phyloP scores from a whole-genome alignment of 2,888 invertebrate species.

The Dynastes tityus region DNA sequence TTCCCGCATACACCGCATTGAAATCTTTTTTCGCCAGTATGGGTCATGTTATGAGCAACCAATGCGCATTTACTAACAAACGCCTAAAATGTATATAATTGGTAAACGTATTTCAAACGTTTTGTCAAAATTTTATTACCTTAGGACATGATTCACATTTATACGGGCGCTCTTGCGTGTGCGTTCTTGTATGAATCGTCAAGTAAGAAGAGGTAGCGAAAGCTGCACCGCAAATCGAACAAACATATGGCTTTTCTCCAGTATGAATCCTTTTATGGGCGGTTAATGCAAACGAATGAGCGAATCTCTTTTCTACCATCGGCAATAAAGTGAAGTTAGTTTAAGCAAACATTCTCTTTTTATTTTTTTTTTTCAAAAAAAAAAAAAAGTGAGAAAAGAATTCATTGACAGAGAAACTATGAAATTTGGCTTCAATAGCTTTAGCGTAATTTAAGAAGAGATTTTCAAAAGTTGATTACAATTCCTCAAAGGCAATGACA shows the following conservation, averaged over 20 bases:
- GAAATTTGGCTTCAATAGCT: no score
- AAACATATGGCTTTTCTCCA: constrained; percentile 66
- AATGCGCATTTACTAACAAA: constrained; percentile 67
- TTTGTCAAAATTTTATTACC: constrained; percentile 54
- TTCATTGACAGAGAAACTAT: no score
- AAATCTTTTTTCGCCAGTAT: constrained; percentile 67
- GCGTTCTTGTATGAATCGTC: constrained; percentile 66
- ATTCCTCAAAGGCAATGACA: no score
- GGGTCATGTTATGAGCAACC: constrained; percentile 64
- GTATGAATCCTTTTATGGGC: constrained; percentile 66
- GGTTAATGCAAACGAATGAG: constrained; percentile 66
- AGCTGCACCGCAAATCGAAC: constrained; percentile 63
- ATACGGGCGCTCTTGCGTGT: constrained; percentile 67
- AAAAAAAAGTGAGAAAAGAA: no score
- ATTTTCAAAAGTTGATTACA: no score
- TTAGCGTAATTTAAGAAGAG: no score
- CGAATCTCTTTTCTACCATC: constrained; percentile 62
- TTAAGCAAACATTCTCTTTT: no score
- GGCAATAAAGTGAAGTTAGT: constrained; percentile 36
- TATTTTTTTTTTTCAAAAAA: no score
- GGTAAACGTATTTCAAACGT: not conserved
- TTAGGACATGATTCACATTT: constrained; percentile 65
- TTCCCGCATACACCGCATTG: constrained; percentile 66
- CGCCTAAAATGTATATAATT: constrained; percentile 57
- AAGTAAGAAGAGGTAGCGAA: constrained; percentile 67